These are phyloP conservation scores for Dendrocincla tyrannina DNA, from an alignment of 2,797 vertebrate species.

Conservation along the genomic window DNA sequence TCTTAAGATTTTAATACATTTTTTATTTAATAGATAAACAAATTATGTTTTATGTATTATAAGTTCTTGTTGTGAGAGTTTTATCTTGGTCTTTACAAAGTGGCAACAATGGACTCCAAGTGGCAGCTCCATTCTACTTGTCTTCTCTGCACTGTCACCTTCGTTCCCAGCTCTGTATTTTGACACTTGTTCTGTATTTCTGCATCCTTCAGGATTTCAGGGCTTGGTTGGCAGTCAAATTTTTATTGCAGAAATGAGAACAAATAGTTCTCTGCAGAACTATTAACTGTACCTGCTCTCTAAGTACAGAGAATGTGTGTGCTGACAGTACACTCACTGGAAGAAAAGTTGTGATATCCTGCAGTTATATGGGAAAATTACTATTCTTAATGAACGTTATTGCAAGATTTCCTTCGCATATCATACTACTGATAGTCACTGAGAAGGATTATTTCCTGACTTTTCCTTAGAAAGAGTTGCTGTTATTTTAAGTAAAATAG, in stretches of 20 bases:
- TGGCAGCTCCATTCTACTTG: neutral
- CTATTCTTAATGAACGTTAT: neutral
- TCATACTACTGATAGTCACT: neutral
- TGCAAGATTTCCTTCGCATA: neutral
- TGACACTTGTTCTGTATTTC: neutral
- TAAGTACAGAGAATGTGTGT: neutral
- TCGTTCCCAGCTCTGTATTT: neutral
- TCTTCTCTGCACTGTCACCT: neutral
- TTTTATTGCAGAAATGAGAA: neutral
- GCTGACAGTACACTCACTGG: neutral
- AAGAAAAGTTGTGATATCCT: neutral
- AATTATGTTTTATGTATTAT: neutral
- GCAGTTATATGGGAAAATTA: neutral
- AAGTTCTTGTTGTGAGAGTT: neutral
- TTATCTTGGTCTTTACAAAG: neutral
- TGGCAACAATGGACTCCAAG: neutral
- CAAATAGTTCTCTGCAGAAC: neutral
- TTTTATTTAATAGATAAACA: neutral
- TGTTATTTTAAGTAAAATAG: neutral
- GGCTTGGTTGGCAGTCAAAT: neutral
- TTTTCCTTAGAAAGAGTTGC: neutral
- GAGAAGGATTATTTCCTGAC: neutral
- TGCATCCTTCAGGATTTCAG: neutral
- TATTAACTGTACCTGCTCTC: neutral
- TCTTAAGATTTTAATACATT: neutral